A percentile compares a stretch with the other conserved stretches of the same genome.
Evolutionary conservation across 2,888 invertebrate genomes (phyloP).

Genomic region (Gnatocerus cornutus): DNA sequence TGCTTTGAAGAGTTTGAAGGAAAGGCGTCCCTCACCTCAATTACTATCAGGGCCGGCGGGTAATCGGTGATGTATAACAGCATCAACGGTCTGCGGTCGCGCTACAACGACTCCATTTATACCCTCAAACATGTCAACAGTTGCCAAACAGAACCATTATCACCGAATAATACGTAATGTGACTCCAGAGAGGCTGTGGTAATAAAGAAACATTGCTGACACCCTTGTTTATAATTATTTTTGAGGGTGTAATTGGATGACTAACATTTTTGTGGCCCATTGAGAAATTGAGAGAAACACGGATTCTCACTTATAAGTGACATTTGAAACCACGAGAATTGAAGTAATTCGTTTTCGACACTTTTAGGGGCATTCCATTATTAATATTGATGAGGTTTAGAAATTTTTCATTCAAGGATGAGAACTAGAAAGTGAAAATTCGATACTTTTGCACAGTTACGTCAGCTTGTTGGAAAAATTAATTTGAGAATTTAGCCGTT

Average conservation of each 20-base stretch:
- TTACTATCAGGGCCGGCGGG: conserved; percentile 32
- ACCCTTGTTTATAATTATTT: conserved; percentile 24
- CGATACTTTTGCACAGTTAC: not conserved
- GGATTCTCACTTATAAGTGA: too few relatives aligned
- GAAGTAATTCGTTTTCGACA: too few relatives aligned
- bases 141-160: conserved; percentile 55
- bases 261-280: not conserved
- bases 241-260: not conserved
- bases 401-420: too few relatives aligned
- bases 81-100: conserved; percentile 54
- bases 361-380: too few relatives aligned
- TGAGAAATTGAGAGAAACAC: too few relatives aligned
- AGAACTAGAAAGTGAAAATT: too few relatives aligned
- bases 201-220: conserved; percentile 43
- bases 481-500: not conserved
- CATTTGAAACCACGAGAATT: too few relatives aligned
- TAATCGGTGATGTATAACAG: conserved; percentile 57
- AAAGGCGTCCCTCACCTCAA: conserved; percentile 13
- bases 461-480: not conserved
- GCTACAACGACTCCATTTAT: conserved; percentile 57
- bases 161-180: conserved; percentile 58
- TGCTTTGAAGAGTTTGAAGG: conserved; percentile 21
- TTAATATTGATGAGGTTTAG: too few relatives aligned
- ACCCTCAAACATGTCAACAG: conserved; percentile 57
- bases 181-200: conserved; percentile 51